Conservation (phyloP, 2,888 invertebrate genomes). For the Barypeithes pellucidus region DNA sequence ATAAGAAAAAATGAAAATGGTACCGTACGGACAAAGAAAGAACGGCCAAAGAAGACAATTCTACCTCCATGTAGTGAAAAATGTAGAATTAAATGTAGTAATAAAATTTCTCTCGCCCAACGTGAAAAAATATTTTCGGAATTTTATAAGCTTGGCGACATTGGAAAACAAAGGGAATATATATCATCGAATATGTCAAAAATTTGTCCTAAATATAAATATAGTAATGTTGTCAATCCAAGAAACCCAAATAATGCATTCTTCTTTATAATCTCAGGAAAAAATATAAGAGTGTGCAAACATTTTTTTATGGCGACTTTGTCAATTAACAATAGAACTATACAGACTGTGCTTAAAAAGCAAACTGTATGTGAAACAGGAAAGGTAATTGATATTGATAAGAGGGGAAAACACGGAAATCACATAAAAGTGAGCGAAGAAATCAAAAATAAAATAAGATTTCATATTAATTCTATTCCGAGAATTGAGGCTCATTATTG, state of each 20-base stretch:
- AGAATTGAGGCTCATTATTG: constrained; percentile 31
- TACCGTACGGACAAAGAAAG: too few species aligned
- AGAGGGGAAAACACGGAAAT: constrained; percentile 18
- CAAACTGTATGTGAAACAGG: constrained; percentile 23
- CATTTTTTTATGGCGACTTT: constrained; percentile 24
- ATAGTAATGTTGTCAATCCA: neutral
- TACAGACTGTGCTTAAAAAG: constrained; percentile 20
- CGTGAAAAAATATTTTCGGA: too few species aligned
- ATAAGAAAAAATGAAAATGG: too few species aligned
- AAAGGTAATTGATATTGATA: constrained; percentile 18
- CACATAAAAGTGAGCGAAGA: constrained; percentile 16
- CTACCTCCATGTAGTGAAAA: too few species aligned
- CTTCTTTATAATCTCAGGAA: constrained; percentile 4
- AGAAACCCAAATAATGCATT: constrained; percentile 32
- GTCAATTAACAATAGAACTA: constrained; percentile 20
- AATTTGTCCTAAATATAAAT: constrained; percentile 21
- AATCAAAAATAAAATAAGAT: constrained; percentile 7
- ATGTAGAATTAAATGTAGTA: too few species aligned
- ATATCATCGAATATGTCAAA: constrained; percentile 6
- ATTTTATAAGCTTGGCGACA: too few species aligned
- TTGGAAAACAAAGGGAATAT: too few species aligned
- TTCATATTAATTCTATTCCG: constrained; percentile 26
- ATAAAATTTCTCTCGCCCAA: too few species aligned
- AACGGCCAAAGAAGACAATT: too few species aligned
- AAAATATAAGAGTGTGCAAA: constrained; percentile 6